Evolutionary conservation across 2,888 invertebrate species (phyloP), one percentile per base, ranked within the genome.

Genomic region (Lacanobia wlatinum): DNA sequence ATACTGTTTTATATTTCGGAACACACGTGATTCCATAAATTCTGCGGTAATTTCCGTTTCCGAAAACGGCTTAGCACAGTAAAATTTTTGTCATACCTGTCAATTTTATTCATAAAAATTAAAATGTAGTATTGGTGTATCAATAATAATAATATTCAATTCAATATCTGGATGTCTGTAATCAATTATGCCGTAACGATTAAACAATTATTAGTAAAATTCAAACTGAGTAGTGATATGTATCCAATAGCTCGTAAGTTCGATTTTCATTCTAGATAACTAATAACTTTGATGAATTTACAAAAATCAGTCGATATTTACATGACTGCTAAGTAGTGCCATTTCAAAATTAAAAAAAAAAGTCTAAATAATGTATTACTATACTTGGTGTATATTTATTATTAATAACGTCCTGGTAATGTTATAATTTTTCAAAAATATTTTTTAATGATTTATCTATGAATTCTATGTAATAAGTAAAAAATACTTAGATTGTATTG

Each of bases 381-480:
- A 48, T 53, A 58, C 28, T 50, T 1, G 10, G 60, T 59, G 1
- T 48, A 62, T 55, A 18, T 18, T 40, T 43, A 48, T 21, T 23
- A 50, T 34, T 66, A 66, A 23, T 43, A 21, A 77, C 65, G 71
- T 66, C 71, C 62, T 9, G 40, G 50, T 71, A 59, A 21, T 80
- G 38, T 53, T 60, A 64, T 81, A 21, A 48, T 53, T 81, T 70
- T 16, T 56, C 55, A 52, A 69, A 78, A 81, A 70, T 59, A 65
- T 76, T 65, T 77, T 74, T 59, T 46, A 56, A 14, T 58, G 12
- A 48, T 60, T 70, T 85, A 70, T 76, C 18, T 76, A 52, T 71
- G 59, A 74, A 73, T 86, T 81, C 14, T 78, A 83, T 80, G 67
- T 81, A 78, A 68, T 86, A 84, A 85, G 86, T 76, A 82, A 84